Percentiles rank a stretch among this genome's conserved stretches.
Evolutionary conservation across 2,888 invertebrate species (phyloP).

Genomic region (Tethea ocularis): DNA sequence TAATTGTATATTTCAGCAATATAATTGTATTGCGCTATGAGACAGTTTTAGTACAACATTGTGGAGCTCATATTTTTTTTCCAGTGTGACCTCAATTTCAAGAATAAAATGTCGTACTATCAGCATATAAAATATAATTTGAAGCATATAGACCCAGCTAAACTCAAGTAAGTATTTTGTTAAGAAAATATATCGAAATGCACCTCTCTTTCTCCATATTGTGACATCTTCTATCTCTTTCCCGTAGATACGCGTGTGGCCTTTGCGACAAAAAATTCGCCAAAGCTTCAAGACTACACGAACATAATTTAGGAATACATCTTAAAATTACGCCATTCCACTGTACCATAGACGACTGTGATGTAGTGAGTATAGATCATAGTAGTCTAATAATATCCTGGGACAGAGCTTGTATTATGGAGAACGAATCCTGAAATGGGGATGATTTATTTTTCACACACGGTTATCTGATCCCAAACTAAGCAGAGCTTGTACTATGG

Average conservation of each 20-base stretch:
- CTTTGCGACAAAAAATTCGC: constrained; percentile 63
- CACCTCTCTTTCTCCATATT: background rate
- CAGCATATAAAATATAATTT: constrained; percentile 74
- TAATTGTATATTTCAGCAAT: background rate
- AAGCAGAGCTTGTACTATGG: too few species aligned
- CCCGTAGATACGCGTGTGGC: constrained; percentile 52
- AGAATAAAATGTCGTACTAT: constrained; percentile 68
- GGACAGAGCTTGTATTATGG: too few species aligned
- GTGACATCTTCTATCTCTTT: background rate
- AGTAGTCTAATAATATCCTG: too few species aligned
- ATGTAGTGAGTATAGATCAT: constrained; percentile 58
- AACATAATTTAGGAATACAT: constrained; percentile 68
- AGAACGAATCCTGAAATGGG: too few species aligned
- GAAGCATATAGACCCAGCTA: constrained; percentile 72
- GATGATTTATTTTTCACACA: too few species aligned
- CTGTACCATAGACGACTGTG: constrained; percentile 52
- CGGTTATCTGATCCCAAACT: too few species aligned
- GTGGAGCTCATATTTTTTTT: constrained; percentile 18
- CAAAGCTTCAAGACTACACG: constrained; percentile 55
- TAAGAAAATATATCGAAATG: background rate
- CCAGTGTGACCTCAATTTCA: constrained; percentile 76
- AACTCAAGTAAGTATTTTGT: constrained; percentile 62
- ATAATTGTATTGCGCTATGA: background rate
- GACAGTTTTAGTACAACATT: background rate
- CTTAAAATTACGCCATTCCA: constrained; percentile 56